phyloP scores from a whole-genome alignment of 2,113 vertebrate species.

The Sinocyclocheilus rhinocerous region DNA sequence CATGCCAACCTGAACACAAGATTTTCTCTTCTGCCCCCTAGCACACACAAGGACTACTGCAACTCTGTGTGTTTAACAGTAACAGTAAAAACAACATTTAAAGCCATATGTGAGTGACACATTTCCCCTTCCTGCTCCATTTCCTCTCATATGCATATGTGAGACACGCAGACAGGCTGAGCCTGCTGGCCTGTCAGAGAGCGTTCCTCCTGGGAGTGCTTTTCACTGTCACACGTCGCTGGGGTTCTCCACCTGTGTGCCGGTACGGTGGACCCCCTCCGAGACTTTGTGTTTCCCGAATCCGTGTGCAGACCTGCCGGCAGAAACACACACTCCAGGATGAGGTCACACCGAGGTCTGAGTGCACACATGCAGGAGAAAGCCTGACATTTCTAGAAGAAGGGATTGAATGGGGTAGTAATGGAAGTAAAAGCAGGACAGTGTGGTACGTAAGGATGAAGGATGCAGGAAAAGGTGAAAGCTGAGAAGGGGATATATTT shows the following conservation, averaged over 20 bases:
- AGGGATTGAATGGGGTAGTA: slow-evolving; percentile 10
- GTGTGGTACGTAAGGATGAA: neutral
- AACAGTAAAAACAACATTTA: slow-evolving; percentile 20
- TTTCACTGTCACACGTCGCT: slow-evolving; percentile 25
- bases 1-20: neutral
- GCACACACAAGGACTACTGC: neutral
- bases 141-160: slow-evolving; percentile 41
- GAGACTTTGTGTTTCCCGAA: slow-evolving; percentile 11
- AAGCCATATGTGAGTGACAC: slow-evolving; percentile 38
- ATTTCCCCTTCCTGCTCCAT: slow-evolving; percentile 31
- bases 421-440: slow-evolving; percentile 13
- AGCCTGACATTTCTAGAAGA: slow-evolving; percentile 21
- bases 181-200: slow-evolving; percentile 45
- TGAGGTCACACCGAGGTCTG: slow-evolving; percentile 17
- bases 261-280: slow-evolving; percentile 7
- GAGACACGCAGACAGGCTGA: neutral
- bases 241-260: slow-evolving; percentile 31
- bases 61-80: neutral
- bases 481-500: slow-evolving; percentile 2
- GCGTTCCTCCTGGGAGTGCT: slow-evolving; percentile 10
- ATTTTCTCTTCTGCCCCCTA: neutral
- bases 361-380: neutral
- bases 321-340: neutral
- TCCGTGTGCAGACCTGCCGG: neutral
- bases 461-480: slow-evolving; percentile 4